Conservation (phyloP, 2,888 invertebrate genomes). For the Phaedon cochleariae region DNA sequence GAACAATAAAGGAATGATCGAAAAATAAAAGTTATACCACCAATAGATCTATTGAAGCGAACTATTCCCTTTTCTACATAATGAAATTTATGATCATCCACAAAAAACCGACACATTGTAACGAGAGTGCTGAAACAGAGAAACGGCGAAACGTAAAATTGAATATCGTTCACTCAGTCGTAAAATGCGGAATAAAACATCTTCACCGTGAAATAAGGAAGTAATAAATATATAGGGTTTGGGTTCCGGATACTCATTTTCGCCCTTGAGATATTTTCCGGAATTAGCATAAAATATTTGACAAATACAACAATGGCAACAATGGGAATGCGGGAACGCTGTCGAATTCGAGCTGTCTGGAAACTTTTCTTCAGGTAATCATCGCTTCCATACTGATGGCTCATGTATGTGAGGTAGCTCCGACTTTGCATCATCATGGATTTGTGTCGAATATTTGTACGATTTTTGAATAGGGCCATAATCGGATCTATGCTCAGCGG, state of each 20-base stretch:
- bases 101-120: background rate
- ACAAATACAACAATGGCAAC: conserved; percentile 1
- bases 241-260: background rate
- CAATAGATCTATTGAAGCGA: too few relatives aligned
- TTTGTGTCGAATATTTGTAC: too few relatives aligned
- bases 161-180: conserved; percentile 17
- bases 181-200: conserved; percentile 6
- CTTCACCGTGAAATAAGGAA: conserved; percentile 3
- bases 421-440: too few relatives aligned
- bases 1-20: too few relatives aligned
- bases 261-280: background rate
- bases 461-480: too few relatives aligned
- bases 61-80: too few relatives aligned
- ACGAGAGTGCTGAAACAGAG: background rate
- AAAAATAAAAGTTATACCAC: background rate
- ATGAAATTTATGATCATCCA: background rate
- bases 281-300: conserved; percentile 15
- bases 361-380: too few relatives aligned
- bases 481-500: too few relatives aligned
- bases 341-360: too few relatives aligned
- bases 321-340: too few relatives aligned
- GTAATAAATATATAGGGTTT: conserved; percentile 2
- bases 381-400: too few relatives aligned
- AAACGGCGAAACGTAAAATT: background rate
- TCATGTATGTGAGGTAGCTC: too few relatives aligned